These are phyloP conservation scores for Sebastes kiyomatsui DNA, from an alignment of 2,797 vertebrate species.

Conservation along the genomic window DNA sequence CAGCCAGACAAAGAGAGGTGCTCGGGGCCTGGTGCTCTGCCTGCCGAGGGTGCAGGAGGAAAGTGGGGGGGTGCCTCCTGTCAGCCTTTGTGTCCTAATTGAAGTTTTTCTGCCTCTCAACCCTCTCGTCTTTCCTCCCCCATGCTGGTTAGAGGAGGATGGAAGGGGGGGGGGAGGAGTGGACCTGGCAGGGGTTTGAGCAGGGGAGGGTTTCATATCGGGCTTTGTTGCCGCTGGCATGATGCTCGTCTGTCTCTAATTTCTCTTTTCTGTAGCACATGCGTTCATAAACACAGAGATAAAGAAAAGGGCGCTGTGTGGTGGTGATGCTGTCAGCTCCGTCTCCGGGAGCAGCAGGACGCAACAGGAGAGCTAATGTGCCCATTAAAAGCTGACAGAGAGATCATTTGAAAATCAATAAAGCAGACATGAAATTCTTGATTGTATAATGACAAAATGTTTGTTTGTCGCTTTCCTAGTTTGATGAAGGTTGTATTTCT, in stretches of 20 bases:
- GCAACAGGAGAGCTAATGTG: conserved; percentile 39
- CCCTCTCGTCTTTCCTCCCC: conserved; percentile 51
- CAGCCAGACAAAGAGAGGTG: conserved; percentile 71
- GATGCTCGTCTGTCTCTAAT: conserved; percentile 46
- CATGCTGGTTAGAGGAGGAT: conserved; percentile 46
- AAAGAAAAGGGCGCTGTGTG: neutral
- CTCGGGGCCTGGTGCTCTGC: conserved; percentile 52
- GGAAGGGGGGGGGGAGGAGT: conserved; percentile 16
- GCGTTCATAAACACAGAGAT: conserved; percentile 28
- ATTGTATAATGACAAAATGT: neutral
- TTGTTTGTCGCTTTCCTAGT: neutral
- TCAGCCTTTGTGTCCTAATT: conserved; percentile 85
- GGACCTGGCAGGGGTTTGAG: conserved; percentile 43
- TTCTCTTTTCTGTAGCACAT: conserved; percentile 27
- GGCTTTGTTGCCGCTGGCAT: conserved; percentile 68
- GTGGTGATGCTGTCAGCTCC: conserved; percentile 1
- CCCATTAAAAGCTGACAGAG: conserved; percentile 27
- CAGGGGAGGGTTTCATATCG: conserved; percentile 44
- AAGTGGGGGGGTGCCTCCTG: conserved; percentile 51
- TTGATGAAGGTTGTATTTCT: neutral
- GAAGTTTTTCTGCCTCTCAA: conserved; percentile 78
- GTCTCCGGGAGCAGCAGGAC: conserved; percentile 2
- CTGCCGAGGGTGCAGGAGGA: conserved; percentile 15
- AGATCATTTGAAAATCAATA: conserved; percentile 37
- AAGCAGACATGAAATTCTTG: neutral